A percentile compares a stretch with the other conserved stretches of the same genome.
Evolutionary conservation across 2,888 invertebrate genomes (phyloP).

Genomic region (Orchesella flavescens): DNA sequence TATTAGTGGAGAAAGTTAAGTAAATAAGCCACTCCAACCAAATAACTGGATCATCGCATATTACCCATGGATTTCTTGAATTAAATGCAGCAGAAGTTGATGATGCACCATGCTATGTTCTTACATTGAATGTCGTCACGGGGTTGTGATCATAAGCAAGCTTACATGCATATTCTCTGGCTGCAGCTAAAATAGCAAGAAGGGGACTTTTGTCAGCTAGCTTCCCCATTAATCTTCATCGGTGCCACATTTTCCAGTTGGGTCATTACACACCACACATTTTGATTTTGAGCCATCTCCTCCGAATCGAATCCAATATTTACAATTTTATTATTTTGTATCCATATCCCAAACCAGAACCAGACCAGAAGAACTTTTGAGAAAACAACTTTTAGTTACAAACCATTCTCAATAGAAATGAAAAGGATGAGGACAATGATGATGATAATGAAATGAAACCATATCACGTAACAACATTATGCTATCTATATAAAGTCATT

Average conservation of each 20-base stretch:
- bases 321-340: slow-evolving; percentile 26
- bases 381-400: slow-evolving; percentile 28
- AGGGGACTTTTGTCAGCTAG: slow-evolving; percentile 43
- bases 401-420: background rate
- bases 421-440: slow-evolving; percentile 10
- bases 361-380: too few species aligned
- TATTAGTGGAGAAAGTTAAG: background rate
- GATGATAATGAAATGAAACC: slow-evolving; percentile 21
- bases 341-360: too few species aligned
- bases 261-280: slow-evolving; percentile 71
- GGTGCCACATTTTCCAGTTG: slow-evolving; percentile 72
- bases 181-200: background rate
- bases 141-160: slow-evolving; percentile 23
- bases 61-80: background rate
- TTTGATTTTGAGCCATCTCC: slow-evolving; percentile 56
- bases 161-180: too few species aligned
- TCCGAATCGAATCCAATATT: slow-evolving; percentile 56
- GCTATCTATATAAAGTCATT: slow-evolving; percentile 48
- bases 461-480: slow-evolving; percentile 11
- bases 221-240: slow-evolving; percentile 72
- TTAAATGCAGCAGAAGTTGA: background rate
- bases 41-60: background rate
- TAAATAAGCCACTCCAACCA: background rate
- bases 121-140: slow-evolving; percentile 16
- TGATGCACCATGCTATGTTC: background rate